Evolutionary conservation across 2,888 invertebrate genomes (phyloP).

Genomic region (Gymnosoma rotundatum): DNA sequence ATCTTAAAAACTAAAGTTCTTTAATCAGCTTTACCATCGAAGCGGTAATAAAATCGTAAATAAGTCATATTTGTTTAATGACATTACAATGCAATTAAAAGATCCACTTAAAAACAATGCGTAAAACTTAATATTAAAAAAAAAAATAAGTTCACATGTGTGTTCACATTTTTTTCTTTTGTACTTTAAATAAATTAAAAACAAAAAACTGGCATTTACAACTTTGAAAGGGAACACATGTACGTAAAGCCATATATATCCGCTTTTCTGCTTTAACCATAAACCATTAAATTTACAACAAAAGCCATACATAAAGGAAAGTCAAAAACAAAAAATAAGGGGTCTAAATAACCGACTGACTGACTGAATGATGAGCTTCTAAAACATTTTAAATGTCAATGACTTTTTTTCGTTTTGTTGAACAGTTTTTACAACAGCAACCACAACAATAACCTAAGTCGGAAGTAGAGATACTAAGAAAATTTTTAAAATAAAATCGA

Average conservation of each 20-base stretch:
- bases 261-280: constrained; percentile 28
- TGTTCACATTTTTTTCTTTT: not conserved
- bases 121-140: not conserved
- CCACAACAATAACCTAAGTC: constrained; percentile 46
- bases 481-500: no score
- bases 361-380: constrained; percentile 14
- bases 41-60: not conserved
- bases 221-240: constrained; percentile 2
- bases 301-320: constrained; percentile 7
- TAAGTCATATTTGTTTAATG: constrained; percentile 32
- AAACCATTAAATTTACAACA: constrained; percentile 31
- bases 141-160: constrained; percentile 25
- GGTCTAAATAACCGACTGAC: constrained; percentile 15
- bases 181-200: no score
- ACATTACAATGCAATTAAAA: constrained; percentile 41
- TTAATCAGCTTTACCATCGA: not conserved
- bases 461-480: constrained; percentile 46
- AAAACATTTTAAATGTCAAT: constrained; percentile 64
- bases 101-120: constrained; percentile 7
- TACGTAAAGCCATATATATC: not conserved
- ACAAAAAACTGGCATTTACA: not conserved
- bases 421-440: constrained; percentile 18
- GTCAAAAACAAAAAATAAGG: constrained; percentile 21
- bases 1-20: not conserved
- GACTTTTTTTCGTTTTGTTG: constrained; percentile 49